Conservation (phyloP, 30 jellyfish, hydroid and myxozoan genomes). For the Turritopsis dohrnii region DNA sequence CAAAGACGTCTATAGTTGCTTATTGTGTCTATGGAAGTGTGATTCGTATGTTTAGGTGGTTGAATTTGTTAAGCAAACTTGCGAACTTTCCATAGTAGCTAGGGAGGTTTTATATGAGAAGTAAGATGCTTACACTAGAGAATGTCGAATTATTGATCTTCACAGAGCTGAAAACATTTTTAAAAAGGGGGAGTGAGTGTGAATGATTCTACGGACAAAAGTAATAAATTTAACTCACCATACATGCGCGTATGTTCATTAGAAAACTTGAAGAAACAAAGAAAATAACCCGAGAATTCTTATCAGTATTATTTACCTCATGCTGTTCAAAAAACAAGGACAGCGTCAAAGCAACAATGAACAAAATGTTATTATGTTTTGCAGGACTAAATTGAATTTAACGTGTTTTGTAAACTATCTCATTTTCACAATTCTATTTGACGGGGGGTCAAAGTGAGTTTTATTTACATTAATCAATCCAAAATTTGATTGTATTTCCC, state of each 20-base stretch:
- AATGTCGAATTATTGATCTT: no score
- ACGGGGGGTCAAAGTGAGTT: not conserved
- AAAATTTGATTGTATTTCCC: not conserved
- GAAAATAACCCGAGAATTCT: not conserved
- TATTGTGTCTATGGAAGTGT: no score
- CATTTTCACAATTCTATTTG: not conserved
- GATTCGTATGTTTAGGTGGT: no score
- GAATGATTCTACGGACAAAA: not conserved
- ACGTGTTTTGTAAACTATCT: not conserved
- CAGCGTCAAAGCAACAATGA: not conserved
- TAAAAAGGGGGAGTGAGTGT: no score
- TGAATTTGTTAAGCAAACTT: no score
- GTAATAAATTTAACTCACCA: not conserved
- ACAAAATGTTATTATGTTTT: not conserved
- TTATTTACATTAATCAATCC: not conserved
- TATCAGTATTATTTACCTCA: not conserved
- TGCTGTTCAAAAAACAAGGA: not conserved
- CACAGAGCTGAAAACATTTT: no score
- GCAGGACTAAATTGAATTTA: not conserved
- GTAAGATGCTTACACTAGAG: no score
- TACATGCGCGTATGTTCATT: not conserved
- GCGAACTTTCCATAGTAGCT: no score
- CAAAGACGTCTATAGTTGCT: no score
- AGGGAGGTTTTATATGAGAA: no score
- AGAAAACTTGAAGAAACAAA: not conserved